Percentiles rank a stretch among this genome's conserved stretches.
Conservation (phyloP, 2,797 vertebrate genomes). For the Sebastes steindachneri region DNA sequence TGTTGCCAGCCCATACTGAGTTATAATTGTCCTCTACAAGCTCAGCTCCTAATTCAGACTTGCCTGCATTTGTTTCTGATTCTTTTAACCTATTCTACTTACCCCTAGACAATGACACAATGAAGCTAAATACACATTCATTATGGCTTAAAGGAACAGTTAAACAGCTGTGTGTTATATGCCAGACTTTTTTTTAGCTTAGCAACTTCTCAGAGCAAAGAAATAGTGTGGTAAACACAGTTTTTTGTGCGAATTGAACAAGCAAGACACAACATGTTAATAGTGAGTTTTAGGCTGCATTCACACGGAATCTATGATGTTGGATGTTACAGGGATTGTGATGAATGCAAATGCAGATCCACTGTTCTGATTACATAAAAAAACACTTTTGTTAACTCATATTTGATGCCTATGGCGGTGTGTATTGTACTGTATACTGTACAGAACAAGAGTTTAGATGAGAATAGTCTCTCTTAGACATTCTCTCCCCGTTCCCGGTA, state of each 20-base stretch:
- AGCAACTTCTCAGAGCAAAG: accelerated
- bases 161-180: too few relatives aligned
- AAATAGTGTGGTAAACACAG: too few relatives aligned
- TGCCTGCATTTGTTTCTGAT: neutral
- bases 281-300: too few relatives aligned
- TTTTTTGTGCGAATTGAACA: too few relatives aligned
- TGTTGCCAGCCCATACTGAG: neutral
- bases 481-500: neutral
- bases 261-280: too few relatives aligned
- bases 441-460: neutral
- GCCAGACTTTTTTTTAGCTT: too few relatives aligned
- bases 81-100: neutral
- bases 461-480: neutral
- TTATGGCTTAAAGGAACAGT: too few relatives aligned
- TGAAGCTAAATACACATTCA: neutral
- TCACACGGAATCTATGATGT: too few relatives aligned
- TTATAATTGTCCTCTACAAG: neutral
- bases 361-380: too few relatives aligned
- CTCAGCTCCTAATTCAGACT: neutral
- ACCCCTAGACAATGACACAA: neutral
- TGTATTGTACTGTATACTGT: neutral
- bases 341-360: too few relatives aligned
- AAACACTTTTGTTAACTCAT: too few relatives aligned
- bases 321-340: too few relatives aligned
- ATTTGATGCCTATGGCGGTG: accelerated